Conservation (phyloP, 2,113 vertebrate genomes). For the Oreocharis arfaki region DNA sequence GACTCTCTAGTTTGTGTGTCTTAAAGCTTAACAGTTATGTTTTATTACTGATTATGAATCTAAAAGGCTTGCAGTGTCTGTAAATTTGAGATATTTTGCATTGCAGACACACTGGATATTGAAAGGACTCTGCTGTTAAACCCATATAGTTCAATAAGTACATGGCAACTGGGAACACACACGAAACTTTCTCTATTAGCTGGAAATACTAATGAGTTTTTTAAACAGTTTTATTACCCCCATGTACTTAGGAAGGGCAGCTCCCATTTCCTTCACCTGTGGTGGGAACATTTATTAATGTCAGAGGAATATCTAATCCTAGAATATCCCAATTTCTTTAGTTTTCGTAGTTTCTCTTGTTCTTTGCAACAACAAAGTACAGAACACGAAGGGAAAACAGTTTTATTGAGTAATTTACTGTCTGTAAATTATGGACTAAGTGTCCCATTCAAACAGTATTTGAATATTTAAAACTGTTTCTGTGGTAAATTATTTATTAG, state of each 20-base stretch:
- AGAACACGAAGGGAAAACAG: neutral
- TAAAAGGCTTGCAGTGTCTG: neutral
- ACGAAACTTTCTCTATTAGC: neutral
- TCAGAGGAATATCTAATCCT: neutral
- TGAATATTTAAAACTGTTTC: conserved; percentile 30
- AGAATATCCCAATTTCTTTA: neutral
- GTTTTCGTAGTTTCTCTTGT: neutral
- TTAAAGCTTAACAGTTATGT: neutral
- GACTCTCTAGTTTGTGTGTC: neutral
- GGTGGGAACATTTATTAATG: neutral
- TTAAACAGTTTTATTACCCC: neutral
- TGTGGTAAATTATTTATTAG: conserved; percentile 13
- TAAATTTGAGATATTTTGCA: neutral
- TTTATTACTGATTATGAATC: neutral
- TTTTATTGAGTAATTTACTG: neutral
- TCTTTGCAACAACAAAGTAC: neutral
- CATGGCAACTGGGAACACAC: neutral
- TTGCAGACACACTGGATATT: neutral
- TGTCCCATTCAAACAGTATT: neutral
- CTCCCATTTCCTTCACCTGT: neutral
- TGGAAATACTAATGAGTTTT: neutral
- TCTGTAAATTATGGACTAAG: neutral
- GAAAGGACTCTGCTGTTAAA: neutral
- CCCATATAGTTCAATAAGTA: neutral
- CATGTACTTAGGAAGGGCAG: neutral